Conservation (phyloP, 2,797 vertebrate genomes). For the Gila robusta region DNA sequence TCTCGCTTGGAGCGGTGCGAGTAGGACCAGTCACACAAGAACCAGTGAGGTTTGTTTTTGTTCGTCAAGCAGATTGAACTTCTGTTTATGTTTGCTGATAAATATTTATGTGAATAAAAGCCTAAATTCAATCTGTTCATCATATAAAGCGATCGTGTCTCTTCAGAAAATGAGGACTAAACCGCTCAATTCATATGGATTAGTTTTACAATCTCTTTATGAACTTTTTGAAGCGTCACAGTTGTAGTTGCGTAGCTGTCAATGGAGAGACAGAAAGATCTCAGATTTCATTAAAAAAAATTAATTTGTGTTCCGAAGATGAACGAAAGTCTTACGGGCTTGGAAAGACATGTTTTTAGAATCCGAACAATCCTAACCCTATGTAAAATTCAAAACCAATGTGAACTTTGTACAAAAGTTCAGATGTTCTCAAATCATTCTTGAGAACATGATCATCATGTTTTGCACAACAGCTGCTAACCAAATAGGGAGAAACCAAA, state of each 20-base stretch:
- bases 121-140: neutral
- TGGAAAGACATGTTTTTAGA: neutral
- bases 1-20: no score
- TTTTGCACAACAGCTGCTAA: neutral
- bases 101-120: neutral
- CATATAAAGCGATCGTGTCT: neutral
- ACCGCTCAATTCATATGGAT: neutral
- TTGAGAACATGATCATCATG: neutral
- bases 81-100: neutral
- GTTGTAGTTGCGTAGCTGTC: neutral
- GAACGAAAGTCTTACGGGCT: neutral
- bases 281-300: neutral
- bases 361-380: neutral
- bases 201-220: neutral
- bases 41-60: no score
- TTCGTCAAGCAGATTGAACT: no score
- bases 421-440: neutral
- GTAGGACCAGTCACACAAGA: no score
- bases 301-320: neutral
- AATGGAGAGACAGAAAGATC: neutral
- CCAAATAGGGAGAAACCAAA: neutral
- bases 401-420: neutral
- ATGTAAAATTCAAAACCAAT: neutral
- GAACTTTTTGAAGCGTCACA: neutral
- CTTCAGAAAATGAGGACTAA: neutral